A percentile compares a stretch with the other conserved stretches of the same genome.
phyloP scores from a whole-genome alignment of 2,113 vertebrate species.

The Daphoenositta chrysoptera region DNA sequence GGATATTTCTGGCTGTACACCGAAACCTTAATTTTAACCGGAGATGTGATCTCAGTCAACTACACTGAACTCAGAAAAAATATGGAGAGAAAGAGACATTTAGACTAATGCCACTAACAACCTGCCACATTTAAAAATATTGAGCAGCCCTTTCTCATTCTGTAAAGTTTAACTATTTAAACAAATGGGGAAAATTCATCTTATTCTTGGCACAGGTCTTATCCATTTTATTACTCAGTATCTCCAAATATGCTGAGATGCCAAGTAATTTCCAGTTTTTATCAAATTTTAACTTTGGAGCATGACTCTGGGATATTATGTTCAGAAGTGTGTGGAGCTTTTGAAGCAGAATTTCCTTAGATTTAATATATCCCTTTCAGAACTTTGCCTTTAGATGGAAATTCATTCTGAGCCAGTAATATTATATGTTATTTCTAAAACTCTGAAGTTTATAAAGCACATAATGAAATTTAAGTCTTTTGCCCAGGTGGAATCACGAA shows the following conservation, averaged over 20 bases:
- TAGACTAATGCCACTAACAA: background rate
- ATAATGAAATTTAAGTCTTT: constrained; percentile 70
- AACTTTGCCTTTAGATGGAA: constrained; percentile 54
- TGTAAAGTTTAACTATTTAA: constrained; percentile 5
- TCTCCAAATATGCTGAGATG: constrained; percentile 17
- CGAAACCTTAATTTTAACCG: background rate
- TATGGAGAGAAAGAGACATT: background rate
- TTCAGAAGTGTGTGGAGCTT: background rate
- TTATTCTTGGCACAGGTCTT: constrained; percentile 17
- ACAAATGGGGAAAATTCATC: background rate
- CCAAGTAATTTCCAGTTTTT: constrained; percentile 59
- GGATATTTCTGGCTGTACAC: background rate
- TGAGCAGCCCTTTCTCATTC: background rate
- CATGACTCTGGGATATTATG: constrained; percentile 43
- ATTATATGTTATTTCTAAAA: constrained; percentile 65
- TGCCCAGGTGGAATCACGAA: constrained; percentile 63
- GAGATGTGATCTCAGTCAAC: background rate
- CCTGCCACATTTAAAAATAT: background rate
- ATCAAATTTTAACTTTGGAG: constrained; percentile 45
- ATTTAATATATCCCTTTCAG: constrained; percentile 45
- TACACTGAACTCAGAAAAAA: background rate
- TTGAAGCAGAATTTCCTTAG: constrained; percentile 49
- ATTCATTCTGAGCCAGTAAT: constrained; percentile 62
- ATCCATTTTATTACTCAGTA: constrained; percentile 7
- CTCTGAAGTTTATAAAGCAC: constrained; percentile 66